Conservation (phyloP, 2,797 vertebrate species). For the Alcedo atthis region DNA sequence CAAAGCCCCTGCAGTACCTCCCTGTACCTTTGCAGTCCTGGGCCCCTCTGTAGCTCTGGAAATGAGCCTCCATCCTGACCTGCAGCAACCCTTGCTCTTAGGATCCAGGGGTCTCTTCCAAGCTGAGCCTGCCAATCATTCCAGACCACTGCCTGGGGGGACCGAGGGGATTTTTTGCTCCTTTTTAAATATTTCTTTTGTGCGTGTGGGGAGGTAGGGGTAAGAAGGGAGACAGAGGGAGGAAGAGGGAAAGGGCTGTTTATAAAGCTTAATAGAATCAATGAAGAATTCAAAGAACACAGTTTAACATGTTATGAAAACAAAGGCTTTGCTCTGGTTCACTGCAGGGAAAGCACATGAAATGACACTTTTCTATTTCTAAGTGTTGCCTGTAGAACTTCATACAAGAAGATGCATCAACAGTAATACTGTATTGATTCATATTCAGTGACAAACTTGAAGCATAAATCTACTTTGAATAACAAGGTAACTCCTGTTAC, state of each 20-base stretch:
- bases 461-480: background rate
- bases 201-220: background rate
- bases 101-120: background rate
- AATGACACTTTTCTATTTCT: background rate
- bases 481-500: background rate
- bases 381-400: background rate
- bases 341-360: conserved; percentile 11
- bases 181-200: background rate
- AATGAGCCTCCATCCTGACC: conserved; percentile 19
- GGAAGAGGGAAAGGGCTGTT: conserved; percentile 1
- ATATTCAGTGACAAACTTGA: background rate
- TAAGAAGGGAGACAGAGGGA: background rate
- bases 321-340: conserved; percentile 51
- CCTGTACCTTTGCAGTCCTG: background rate
- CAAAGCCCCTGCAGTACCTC: background rate
- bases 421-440: background rate
- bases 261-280: conserved; percentile 59
- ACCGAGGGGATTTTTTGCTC: background rate
- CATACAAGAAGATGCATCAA: background rate
- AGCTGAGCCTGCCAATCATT: conserved; percentile 32
- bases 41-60: background rate
- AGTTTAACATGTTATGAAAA: conserved; percentile 47
- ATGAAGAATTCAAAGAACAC: conserved; percentile 57
- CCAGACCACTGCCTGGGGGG: background rate
- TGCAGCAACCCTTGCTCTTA: background rate